Conservation (phyloP, 30 jellyfish, hydroid and myxozoan genomes). For the Aurelia sp. region DNA sequence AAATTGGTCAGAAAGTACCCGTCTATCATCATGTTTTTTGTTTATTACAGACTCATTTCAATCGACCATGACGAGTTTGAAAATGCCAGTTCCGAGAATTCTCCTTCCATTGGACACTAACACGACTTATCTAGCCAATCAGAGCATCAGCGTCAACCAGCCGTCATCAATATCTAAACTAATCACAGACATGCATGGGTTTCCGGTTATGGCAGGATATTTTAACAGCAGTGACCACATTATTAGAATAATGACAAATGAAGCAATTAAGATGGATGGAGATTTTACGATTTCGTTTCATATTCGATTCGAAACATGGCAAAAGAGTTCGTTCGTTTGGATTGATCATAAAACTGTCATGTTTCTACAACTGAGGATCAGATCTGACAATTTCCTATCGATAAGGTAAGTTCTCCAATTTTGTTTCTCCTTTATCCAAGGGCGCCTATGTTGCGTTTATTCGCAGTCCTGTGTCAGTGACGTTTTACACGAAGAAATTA, state of each 20-base stretch:
- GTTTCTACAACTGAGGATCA: neutral
- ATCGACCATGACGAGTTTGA: neutral
- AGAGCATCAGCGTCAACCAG: neutral
- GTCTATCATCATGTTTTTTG: too few species aligned
- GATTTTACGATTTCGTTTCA: constrained; percentile 39
- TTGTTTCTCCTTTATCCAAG: too few species aligned
- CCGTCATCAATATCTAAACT: neutral
- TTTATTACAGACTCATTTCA: constrained; percentile 9
- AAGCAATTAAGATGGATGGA: neutral
- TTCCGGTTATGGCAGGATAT: constrained; percentile 29
- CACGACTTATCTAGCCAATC: neutral
- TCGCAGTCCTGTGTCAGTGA: too few species aligned
- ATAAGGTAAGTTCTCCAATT: constrained; percentile 13
- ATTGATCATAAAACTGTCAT: neutral
- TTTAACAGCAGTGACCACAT: constrained; percentile 20
- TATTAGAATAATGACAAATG: neutral
- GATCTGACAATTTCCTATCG: neutral
- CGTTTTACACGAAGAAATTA: too few species aligned
- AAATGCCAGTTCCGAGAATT: constrained; percentile 27
- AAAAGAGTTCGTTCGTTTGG: neutral
- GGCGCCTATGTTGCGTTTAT: too few species aligned
- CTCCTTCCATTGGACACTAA: constrained; percentile 31
- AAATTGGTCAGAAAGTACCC: too few species aligned
- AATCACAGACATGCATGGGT: constrained; percentile 36
- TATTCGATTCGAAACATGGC: constrained; percentile 6